Percentiles rank a stretch among this genome's conserved stretches.
Conservation (phyloP, 2,888 invertebrate species). For the Vesta saturnalis region DNA sequence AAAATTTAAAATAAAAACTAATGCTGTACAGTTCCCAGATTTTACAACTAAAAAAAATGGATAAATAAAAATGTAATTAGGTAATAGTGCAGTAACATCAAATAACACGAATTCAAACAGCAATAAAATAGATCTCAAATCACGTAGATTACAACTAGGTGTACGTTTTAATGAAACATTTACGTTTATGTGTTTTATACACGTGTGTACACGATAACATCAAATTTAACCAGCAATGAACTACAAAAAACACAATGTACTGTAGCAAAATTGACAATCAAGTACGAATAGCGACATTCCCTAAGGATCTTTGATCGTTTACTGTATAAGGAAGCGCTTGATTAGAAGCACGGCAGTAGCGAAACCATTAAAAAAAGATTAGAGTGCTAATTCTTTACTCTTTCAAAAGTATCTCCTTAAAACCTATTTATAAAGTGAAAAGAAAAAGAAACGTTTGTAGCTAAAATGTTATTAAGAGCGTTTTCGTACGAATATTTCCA, state of each 20-base stretch:
- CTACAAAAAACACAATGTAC: constrained; percentile 1
- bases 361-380: constrained; percentile 52
- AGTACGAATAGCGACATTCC: constrained; percentile 28
- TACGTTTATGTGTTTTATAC: background rate
- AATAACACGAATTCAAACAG: background rate
- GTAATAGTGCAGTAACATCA: background rate
- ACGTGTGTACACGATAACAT: background rate
- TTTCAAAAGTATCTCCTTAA: constrained; percentile 30
- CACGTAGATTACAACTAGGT: constrained; percentile 1
- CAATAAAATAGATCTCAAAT: background rate
- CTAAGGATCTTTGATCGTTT: constrained; percentile 33
- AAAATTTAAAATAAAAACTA: too few species aligned
- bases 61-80: background rate
- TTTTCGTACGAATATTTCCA: too few species aligned
- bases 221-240: background rate
- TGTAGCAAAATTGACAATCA: constrained; percentile 30
- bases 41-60: too few species aligned
- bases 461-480: too few species aligned
- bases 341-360: constrained; percentile 51
- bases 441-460: too few species aligned
- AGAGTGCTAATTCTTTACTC: constrained; percentile 48
- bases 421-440: constrained; percentile 20
- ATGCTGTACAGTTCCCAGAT: too few species aligned
- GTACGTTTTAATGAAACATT: background rate
- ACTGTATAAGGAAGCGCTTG: constrained; percentile 46